phyloP scores from a whole-genome alignment of 2,888 invertebrate species.

The Macroteleia sp. region DNA sequence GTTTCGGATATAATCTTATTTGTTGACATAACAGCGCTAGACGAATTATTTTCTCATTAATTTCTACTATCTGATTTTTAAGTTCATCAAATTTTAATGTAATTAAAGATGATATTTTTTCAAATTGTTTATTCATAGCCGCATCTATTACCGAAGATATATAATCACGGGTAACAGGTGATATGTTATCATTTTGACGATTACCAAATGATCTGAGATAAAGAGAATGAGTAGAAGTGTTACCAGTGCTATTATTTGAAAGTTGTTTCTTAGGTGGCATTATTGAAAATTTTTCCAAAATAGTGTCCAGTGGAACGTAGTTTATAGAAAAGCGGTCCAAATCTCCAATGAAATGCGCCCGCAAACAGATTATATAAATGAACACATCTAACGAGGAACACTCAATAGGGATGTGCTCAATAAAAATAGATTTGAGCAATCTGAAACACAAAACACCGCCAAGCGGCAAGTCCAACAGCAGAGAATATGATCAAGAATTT shows the following conservation, averaged over 20 bases:
- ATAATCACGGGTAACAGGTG: background rate
- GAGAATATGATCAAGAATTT: too few relatives aligned
- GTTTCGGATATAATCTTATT: background rate
- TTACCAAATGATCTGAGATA: background rate
- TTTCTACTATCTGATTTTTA: background rate
- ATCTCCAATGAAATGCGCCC: too few relatives aligned
- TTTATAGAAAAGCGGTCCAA: too few relatives aligned
- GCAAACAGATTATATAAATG: background rate
- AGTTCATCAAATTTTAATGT: background rate
- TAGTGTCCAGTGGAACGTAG: background rate
- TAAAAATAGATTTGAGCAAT: too few relatives aligned
- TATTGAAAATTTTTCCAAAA: background rate
- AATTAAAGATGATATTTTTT: background rate
- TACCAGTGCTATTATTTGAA: background rate
- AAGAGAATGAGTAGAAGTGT: background rate
- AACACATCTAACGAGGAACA: too few relatives aligned
- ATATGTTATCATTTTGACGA: background rate
- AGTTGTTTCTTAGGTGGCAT: background rate
- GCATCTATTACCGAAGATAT: background rate
- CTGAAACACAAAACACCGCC: too few relatives aligned
- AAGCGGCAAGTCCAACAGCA: too few relatives aligned
- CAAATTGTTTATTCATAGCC: background rate
- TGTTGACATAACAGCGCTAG: background rate
- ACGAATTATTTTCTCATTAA: background rate
- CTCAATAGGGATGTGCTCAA: too few relatives aligned